Percentiles rank a stretch among this genome's conserved stretches.
Conservation (phyloP, 2,888 invertebrate species). For the Steinernema scapterisci region DNA sequence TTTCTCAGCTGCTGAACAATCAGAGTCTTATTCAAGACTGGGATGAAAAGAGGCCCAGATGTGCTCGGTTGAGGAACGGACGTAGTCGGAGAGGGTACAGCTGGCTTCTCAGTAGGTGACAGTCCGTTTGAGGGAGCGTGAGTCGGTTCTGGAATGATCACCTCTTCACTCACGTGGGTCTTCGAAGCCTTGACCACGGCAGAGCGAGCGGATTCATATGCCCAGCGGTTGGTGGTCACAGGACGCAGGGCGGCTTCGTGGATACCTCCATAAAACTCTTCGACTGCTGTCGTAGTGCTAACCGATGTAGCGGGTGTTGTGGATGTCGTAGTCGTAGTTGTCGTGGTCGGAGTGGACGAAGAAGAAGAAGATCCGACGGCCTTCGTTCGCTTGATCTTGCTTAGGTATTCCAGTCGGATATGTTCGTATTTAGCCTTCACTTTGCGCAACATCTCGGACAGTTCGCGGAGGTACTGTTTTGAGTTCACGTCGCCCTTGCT, state of each 20-base stretch:
- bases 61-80: background rate
- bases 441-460: slow-evolving; percentile 11
- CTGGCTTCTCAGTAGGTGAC: background rate
- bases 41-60: background rate
- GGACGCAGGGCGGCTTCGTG: background rate
- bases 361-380: too few relatives aligned
- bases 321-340: too few relatives aligned
- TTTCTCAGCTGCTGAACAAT: slow-evolving; percentile 19
- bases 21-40: slow-evolving; percentile 12
- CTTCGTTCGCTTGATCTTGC: slow-evolving; percentile 14
- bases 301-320: too few relatives aligned
- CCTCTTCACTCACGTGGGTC: slow-evolving; percentile 5
- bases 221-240: background rate
- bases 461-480: slow-evolving; percentile 22
- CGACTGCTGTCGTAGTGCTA: background rate
- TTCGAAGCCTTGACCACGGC: background rate
- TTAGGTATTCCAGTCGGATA: background rate
- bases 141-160: slow-evolving; percentile 10
- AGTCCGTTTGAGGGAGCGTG: background rate
- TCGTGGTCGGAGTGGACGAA: too few relatives aligned
- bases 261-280: too few relatives aligned
- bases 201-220: background rate
- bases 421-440: slow-evolving; percentile 28
- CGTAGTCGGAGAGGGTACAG: background rate
- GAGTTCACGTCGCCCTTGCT: slow-evolving; percentile 8